Percentiles rank a stretch among this genome's conserved stretches.
Evolutionary conservation across 1,140 invertebrate species (phyloP).

Genomic region (Bathynomus jamesi): DNA sequence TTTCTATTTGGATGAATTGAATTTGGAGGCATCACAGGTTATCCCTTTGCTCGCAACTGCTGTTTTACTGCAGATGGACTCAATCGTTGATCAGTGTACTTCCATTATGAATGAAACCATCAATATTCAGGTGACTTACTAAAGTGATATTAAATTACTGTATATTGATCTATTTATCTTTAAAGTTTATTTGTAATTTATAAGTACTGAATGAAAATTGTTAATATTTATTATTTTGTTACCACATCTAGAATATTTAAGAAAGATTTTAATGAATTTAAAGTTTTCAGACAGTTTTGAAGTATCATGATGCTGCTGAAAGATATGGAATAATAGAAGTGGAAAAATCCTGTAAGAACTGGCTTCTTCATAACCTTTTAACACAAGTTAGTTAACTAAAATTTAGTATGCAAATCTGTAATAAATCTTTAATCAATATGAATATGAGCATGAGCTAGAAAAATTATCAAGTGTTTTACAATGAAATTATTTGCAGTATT

Average conservation of each 20-base stretch:
- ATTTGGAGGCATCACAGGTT: slow-evolving; percentile 60
- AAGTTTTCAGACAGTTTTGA: slow-evolving; percentile 25
- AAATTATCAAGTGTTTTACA: not conserved
- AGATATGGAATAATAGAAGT: slow-evolving; percentile 29
- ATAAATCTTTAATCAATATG: not conserved
- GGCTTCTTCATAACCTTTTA: slow-evolving; percentile 34
- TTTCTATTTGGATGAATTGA: slow-evolving; percentile 68
- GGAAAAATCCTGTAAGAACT: slow-evolving; percentile 23
- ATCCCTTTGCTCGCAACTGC: slow-evolving; percentile 64
- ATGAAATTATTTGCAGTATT: not conserved
- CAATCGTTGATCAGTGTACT: slow-evolving; percentile 63
- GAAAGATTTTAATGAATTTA: too few relatives aligned
- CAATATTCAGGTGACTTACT: too few relatives aligned
- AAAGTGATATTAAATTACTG: too few relatives aligned
- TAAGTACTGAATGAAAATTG: too few relatives aligned
- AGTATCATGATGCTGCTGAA: slow-evolving; percentile 26
- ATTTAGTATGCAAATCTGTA: not conserved
- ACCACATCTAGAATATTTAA: too few relatives aligned
- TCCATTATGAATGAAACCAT: slow-evolving; percentile 69
- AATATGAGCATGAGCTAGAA: not conserved
- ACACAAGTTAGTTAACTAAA: slow-evolving; percentile 9
- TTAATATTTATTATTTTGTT: too few relatives aligned
- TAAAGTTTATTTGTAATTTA: too few relatives aligned
- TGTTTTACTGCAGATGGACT: slow-evolving; percentile 67
- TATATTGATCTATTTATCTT: too few relatives aligned